Base-by-base conservation (phyloP, 2,113 vertebrate species). In the Enhydra lutris region DNA sequence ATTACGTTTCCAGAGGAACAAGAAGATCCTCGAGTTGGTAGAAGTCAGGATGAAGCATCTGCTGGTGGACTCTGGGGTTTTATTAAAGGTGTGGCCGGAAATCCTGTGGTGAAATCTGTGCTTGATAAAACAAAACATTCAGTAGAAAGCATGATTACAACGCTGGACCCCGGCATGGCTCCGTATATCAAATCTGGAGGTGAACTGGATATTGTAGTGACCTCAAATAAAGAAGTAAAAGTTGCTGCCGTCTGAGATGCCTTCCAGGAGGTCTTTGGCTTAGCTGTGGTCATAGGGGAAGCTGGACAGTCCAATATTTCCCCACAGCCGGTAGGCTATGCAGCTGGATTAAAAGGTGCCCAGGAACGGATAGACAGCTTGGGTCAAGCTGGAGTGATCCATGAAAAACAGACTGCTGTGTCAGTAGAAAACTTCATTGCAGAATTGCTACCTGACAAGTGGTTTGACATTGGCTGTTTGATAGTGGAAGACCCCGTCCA, bases 91-190 rank as follows among this genome's bases (percentile, higher is more conserved):
- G 99, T 99, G 55, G 99, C 99, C 61, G 99, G 99, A 39, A 99
- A 99, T 97, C 98, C 99, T 6, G 98, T 99, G 95, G 99, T 99
- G 81, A 99, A 99, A 93, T 99, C 99, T 0, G 99, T 99, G 95
- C 98, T 99, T 93, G 99, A 99, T 98, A 99, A 99, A 98, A 99
- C 99, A 67, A 99, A 99, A 91, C 99, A 99, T 98, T 99, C 99
- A 0, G 99, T 99, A 34, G 99, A 99, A 98, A 99, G 99, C 24
- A 99, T 99, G 99, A 99, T 99, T 94, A 99, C 99, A 4, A 99
- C 99, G 0, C 99, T 99, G 98, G 99, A 99, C 97, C 99, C 99
- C 29, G 99, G 99, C 98, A 99, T 99, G 99, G 99, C 99, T 97
- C 99, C 99, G 0, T 99, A 99, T 95, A 99, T 99, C 97, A 99